Conservation (phyloP, 2,113 vertebrate genomes). For the Cacatua alba region DNA sequence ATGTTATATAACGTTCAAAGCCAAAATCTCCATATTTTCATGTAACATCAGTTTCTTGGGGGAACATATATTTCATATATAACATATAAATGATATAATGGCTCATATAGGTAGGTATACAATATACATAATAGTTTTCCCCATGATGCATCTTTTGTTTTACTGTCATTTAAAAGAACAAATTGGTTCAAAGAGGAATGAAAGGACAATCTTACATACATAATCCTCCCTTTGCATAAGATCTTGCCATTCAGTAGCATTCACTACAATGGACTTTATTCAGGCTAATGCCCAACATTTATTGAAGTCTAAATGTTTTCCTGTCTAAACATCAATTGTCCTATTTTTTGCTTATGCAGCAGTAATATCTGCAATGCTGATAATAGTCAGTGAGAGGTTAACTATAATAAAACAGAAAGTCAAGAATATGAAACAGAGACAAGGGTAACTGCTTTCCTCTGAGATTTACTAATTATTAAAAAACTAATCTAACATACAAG, state of each 20-base stretch:
- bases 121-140: neutral
- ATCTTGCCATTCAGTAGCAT: neutral
- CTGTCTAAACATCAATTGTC: neutral
- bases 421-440: neutral
- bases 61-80: fast-evolving
- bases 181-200: neutral
- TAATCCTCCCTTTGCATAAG: neutral
- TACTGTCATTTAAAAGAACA: neutral
- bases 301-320: neutral
- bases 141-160: neutral
- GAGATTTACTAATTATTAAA: neutral
- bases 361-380: neutral
- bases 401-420: neutral
- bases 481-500: neutral
- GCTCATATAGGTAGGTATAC: neutral
- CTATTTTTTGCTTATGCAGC: neutral
- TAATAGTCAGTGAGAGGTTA: neutral
- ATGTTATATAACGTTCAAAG: neutral
- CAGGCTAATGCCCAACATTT: neutral
- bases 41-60: neutral
- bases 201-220: neutral
- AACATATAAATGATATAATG: neutral
- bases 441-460: neutral
- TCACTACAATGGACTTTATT: neutral
- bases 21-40: neutral